Conservation (phyloP, 2,888 invertebrate species). For the Hedychridium roseum region DNA sequence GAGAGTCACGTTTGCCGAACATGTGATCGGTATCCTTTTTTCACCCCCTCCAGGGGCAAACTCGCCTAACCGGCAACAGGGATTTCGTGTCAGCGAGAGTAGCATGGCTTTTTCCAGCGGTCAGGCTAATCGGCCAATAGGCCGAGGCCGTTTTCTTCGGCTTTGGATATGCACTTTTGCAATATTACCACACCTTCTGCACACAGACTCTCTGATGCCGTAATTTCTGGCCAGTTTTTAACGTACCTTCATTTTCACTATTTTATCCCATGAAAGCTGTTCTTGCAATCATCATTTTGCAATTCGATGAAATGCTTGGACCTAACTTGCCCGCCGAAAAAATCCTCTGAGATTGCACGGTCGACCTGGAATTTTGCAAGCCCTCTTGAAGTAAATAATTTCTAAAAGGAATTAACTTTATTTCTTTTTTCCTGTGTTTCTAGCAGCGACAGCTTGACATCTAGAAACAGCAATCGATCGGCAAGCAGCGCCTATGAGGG, state of each 20-base stretch:
- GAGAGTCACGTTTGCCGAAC: constrained; percentile 47
- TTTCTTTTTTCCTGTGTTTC: constrained; percentile 27
- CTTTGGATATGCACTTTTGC: constrained; percentile 24
- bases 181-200: constrained; percentile 9
- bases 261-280: too few relatives aligned
- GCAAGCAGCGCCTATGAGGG: constrained; percentile 81
- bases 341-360: too few relatives aligned
- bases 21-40: constrained; percentile 42
- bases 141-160: constrained; percentile 33
- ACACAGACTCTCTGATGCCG: neutral
- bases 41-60: neutral
- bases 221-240: too few relatives aligned
- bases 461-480: constrained; percentile 80
- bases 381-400: neutral
- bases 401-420: too few relatives aligned
- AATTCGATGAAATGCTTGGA: too few relatives aligned
- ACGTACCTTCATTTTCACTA: too few relatives aligned
- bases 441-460: constrained; percentile 79
- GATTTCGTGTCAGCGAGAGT: constrained; percentile 28
- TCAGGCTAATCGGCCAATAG: constrained; percentile 32
- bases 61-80: constrained; percentile 14
- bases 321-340: too few relatives aligned
- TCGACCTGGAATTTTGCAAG: too few relatives aligned
- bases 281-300: too few relatives aligned
- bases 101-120: constrained; percentile 21